A percentile compares a stretch with the other conserved stretches of the same genome.
Evolutionary conservation across 2,888 invertebrate species (phyloP).

Genomic region (Hypsopygia costalis): DNA sequence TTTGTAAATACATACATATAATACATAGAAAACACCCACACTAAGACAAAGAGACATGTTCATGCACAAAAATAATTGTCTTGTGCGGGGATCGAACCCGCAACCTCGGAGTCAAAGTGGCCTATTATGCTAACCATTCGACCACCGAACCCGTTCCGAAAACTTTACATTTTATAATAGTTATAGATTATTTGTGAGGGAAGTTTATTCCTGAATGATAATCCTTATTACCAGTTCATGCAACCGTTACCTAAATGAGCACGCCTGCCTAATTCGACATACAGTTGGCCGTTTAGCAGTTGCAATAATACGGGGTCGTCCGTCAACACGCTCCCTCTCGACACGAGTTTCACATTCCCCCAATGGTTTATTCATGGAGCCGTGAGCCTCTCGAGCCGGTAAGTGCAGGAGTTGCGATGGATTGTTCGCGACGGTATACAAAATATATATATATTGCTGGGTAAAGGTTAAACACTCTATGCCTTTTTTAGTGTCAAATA

Average conservation of each 20-base stretch:
- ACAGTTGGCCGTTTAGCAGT: conserved; percentile 23
- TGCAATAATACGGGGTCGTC: conserved; percentile 36
- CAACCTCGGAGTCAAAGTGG: no score
- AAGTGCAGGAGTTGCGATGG: conserved; percentile 35
- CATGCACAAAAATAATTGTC: no score
- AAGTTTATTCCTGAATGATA: no score
- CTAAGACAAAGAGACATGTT: no score
- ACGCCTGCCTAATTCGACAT: background rate
- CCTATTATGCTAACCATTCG: no score
- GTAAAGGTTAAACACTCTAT: conserved; percentile 13
- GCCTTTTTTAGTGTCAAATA: background rate
- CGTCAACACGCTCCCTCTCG: conserved; percentile 53
- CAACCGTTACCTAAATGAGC: conserved; percentile 1
- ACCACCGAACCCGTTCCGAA: no score
- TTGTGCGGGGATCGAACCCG: no score
- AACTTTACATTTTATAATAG: no score
- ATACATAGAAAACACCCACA: no score
- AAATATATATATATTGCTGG: conserved; percentile 16
- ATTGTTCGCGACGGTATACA: conserved; percentile 30
- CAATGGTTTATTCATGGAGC: conserved; percentile 60
- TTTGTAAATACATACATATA: no score
- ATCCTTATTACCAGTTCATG: no score
- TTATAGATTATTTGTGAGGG: no score
- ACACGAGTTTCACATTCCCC: conserved; percentile 60
- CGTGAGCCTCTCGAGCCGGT: conserved; percentile 36